Evolutionary conservation across 2,797 vertebrate genomes (phyloP), one percentile per base, ranked within the genome.

Genomic region (Enteromius fasciolatus): DNA sequence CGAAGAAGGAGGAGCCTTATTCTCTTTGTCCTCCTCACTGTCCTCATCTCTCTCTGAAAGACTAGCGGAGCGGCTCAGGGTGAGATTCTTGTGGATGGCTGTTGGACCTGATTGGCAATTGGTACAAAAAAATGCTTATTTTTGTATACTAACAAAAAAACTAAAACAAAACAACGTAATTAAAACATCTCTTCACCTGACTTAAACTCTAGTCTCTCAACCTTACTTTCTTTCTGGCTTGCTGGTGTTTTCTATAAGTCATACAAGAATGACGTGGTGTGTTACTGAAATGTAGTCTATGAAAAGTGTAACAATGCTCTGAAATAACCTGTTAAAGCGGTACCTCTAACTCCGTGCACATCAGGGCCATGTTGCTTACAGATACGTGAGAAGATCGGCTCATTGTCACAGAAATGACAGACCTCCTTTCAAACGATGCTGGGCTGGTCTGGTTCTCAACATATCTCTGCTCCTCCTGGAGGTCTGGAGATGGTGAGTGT

Each of bases 71-170:
- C 90, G 88, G 74, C 88, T 90, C 2, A 78, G 89, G n/a, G 92
- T 91, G 25, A 76, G 86, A 64, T 92, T 91, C 87, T 96, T 97
- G 54, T 76, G 90, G 89, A 33, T 76, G 5, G 90, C 91, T 84
- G 93, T 91, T 92, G 83, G 50, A 74, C 87, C 87, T 87, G 66
- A 77, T 63, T 41, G 15, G 64, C 23, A 39, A 39, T 52, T 54
- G 18, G 25, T 28, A 36, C 36, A 76, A 52, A 54, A 46, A 59
- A 50, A 61, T 18, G 15, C 23, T 9, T 59, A 15, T 17, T 41
- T 83, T 23, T 66, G 41, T 48, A 41, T 50, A 28, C 9, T 50
- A 41, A 64, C 44, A 31, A 80, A 52, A 50, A 0, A 57, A 64
- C 36, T 1, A 39, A 39, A 39, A 39, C 36, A 39, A 25, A 23